Evolutionary conservation across 2,888 invertebrate species (phyloP), one percentile per base, ranked within the genome.

Genomic region (Steinernema scapterisci): DNA sequence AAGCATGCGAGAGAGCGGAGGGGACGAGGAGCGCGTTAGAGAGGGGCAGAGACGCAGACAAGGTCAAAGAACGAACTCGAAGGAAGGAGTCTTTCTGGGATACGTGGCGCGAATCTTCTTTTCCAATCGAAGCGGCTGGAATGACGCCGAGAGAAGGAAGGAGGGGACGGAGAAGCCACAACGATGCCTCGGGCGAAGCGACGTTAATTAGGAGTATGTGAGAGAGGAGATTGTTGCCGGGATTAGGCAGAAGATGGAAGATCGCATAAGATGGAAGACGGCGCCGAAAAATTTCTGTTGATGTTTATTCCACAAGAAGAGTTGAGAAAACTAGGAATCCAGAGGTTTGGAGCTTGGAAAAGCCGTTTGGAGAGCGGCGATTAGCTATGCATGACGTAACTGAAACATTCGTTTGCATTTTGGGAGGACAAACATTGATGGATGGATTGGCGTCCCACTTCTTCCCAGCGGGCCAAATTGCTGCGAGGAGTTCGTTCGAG

Each of bases 1-100:
- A 63, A 27, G 63, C 63, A 31, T 6, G 25, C 16, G 63, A 63
- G 31, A 31, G 63, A 31, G 63, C 31, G 63, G 3, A 13, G 7
- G 31, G 31, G 16, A 31, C 63, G 63, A 21, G 63, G 63, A 63
- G 63, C 25, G 63, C 63, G 63, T 6, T 11, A 27, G 63, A 63
- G 31, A 63, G 19, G 13, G 27, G 27, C 63, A 63, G 63, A 63
- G 63, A 63, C 63, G 63, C 63, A 63, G 63, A 31, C 63, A 63
- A 63, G 63, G 63, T 63, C 63, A 63, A 63, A 63, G 63, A 63
- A 31, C 63, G 63, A 54, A 54, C 54, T 5, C 19, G 11, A 19
- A 9, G 54, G n/a, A 63, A 27, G 63, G 38, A 38, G 38, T 38
- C 38, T 38, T 38, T 38, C 38, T 38, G 38, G 9, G 9, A 9